phyloP scores from a whole-genome alignment of 2,888 invertebrate species.

The Philopedon plagiatum region DNA sequence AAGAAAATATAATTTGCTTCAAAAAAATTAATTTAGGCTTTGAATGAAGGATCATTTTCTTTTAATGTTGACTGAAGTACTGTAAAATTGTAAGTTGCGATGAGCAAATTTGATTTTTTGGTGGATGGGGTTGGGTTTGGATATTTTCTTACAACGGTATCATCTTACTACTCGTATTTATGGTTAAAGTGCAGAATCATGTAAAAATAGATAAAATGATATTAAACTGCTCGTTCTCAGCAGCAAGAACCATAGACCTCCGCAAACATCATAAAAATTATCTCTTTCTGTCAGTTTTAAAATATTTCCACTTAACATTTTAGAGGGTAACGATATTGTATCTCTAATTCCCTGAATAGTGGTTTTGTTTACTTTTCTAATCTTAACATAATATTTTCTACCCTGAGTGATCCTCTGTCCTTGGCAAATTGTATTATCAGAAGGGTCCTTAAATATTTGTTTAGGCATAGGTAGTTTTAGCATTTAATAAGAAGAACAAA shows the following conservation, averaged over 20 bases:
- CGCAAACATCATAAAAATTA: neutral
- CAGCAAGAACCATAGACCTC: neutral
- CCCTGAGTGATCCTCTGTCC: constrained; percentile 38
- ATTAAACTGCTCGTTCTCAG: neutral
- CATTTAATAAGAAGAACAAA: neutral
- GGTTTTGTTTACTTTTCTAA: constrained; percentile 38
- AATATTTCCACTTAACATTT: constrained; percentile 14
- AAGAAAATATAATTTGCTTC: too few relatives aligned
- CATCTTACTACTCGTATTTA: too few relatives aligned
- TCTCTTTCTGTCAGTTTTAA: constrained; percentile 11
- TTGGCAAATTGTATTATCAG: constrained; percentile 41
- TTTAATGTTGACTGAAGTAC: too few relatives aligned
- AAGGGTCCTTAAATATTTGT: constrained; percentile 42
- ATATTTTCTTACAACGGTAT: too few relatives aligned
- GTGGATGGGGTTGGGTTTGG: too few relatives aligned
- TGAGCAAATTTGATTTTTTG: too few relatives aligned
- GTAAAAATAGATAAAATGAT: neutral
- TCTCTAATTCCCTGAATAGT: constrained; percentile 35
- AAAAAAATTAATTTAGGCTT: too few relatives aligned
- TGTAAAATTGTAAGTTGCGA: too few relatives aligned
- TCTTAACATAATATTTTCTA: constrained; percentile 49
- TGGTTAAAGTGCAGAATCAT: neutral
- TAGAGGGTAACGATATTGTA: constrained; percentile 13
- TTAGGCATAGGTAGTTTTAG: constrained; percentile 40
- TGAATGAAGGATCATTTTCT: too few relatives aligned